Evolutionary conservation across 2,888 invertebrate genomes (phyloP), one percentile per base, ranked within the genome.

Genomic region (Cartodere bifasciata): DNA sequence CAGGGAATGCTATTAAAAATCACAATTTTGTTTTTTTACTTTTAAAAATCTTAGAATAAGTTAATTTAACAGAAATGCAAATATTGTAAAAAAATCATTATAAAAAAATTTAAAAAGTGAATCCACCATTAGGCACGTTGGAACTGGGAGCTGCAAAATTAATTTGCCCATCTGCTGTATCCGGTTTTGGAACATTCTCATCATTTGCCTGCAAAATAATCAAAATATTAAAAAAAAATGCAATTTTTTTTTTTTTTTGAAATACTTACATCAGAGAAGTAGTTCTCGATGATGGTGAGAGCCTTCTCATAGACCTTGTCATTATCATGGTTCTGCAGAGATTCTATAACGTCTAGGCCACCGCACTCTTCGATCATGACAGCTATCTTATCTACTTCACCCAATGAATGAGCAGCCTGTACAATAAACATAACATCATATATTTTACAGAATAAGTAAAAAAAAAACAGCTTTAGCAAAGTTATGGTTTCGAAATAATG

Each of bases 271-370:
- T 58, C 61, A 23, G 56, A 51, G 39, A 60, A 61, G 43, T 48
- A 62, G 31, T 53, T 58, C 42, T 62, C 62, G 28, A 62, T 61
- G 5, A 62, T 43, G 29, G 40, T 40, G 24, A 60, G 44, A 2
- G 60, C 52, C 39, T 60, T 59, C 40, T 61, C 60, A 27, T 60
- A 60, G 13, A 91, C 78, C 57, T 85, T 78, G 53, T 84, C 80
- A 52, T 92, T 92, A 47, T 88, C 85, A 50, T 95, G 94, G 32
- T 76, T 70, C 53, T 97, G 95, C 24, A 97, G 61, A 2, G 64
- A 64, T 55, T 97, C 95, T 28, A 97, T 72, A 52, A 81, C 82
- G 55, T 95, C 95, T 29, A 97, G 62, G 9, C 88, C 88, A 1
- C 86, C 90, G 37, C 79, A 74, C 59, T 94, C 90, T 57, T 97